Conservation (phyloP, 2,113 vertebrate species). For the Peromyscus leucopus region DNA sequence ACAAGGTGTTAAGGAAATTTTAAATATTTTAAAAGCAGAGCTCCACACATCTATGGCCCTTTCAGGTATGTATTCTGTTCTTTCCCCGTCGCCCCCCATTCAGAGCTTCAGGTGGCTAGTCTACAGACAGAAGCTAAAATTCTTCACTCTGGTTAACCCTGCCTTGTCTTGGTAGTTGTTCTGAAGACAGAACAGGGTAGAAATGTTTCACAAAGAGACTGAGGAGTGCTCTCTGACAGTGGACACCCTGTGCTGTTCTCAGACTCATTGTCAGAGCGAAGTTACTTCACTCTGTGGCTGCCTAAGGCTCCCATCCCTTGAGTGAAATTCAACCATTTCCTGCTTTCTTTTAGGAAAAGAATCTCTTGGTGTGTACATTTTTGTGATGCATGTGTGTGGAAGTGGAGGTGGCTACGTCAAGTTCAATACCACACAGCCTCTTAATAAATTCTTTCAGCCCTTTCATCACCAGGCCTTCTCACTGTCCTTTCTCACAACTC, state of each 20-base stretch:
- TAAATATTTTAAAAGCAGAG: constrained; percentile 94
- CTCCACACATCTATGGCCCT: constrained; percentile 94
- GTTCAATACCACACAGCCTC: no score
- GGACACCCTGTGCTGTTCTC: not conserved
- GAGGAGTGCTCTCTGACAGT: not conserved
- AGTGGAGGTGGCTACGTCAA: not conserved
- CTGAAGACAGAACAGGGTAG: not conserved
- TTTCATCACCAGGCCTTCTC: not conserved
- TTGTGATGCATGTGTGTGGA: not conserved
- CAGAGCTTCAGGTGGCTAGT: no score
- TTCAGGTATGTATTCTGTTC: constrained; percentile 88
- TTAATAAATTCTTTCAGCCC: not conserved
- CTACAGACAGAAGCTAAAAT: no score
- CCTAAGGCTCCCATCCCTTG: fast-evolving
- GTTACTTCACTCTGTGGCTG: not conserved
- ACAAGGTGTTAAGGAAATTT: constrained; percentile 92
- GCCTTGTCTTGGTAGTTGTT: not conserved
- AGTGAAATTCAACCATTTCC: not conserved
- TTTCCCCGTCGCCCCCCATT: not conserved
- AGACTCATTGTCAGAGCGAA: not conserved
- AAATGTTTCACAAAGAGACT: not conserved
- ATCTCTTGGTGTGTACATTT: not conserved
- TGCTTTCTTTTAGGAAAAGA: not conserved
- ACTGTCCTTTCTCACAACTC: fast-evolving
- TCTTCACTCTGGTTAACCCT: not conserved